Percentiles rank a stretch among this genome's conserved stretches.
phyloP scores from a whole-genome alignment of 2,797 vertebrate genomes.

The Hippocampus kuda region DNA sequence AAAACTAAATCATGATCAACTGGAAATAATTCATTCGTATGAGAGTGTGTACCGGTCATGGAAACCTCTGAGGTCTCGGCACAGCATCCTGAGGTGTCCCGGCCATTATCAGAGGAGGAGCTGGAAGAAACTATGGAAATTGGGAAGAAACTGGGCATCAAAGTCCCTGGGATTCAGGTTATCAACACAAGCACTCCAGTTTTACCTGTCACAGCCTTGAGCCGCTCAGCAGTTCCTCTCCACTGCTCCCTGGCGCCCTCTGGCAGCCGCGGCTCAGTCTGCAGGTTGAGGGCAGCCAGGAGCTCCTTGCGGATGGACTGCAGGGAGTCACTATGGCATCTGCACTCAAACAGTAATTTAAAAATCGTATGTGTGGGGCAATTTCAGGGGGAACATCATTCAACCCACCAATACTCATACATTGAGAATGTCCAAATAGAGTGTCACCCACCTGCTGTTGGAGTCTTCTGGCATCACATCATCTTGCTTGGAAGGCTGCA shows the following conservation, averaged over 20 bases:
- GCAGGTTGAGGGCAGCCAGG: conserved; percentile 55
- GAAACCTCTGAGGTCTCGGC: conserved; percentile 50
- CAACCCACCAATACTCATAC: too few relatives aligned
- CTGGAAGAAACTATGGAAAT: conserved; percentile 15
- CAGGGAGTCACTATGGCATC: conserved; percentile 46
- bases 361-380: neutral
- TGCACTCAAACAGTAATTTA: conserved; percentile 19
- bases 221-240: conserved; percentile 29
- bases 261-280: conserved; percentile 55
- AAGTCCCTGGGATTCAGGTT: neutral
- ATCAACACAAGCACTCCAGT: neutral
- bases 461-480: conserved; percentile 12
- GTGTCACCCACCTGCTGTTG: conserved; percentile 50
- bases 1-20: neutral
- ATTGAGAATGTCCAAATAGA: neutral
- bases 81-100: conserved; percentile 44
- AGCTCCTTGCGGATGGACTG: conserved; percentile 51
- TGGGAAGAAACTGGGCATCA: neutral
- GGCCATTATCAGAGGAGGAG: conserved; percentile 30
- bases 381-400: too few relatives aligned
- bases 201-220: conserved; percentile 1
- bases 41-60: conserved; percentile 53
- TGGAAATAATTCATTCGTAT: too few relatives aligned
- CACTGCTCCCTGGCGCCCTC: conserved; percentile 46
- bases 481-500: conserved; percentile 47